Conservation (phyloP, 2,797 vertebrate species). For the Semaprochilodus insignis region DNA sequence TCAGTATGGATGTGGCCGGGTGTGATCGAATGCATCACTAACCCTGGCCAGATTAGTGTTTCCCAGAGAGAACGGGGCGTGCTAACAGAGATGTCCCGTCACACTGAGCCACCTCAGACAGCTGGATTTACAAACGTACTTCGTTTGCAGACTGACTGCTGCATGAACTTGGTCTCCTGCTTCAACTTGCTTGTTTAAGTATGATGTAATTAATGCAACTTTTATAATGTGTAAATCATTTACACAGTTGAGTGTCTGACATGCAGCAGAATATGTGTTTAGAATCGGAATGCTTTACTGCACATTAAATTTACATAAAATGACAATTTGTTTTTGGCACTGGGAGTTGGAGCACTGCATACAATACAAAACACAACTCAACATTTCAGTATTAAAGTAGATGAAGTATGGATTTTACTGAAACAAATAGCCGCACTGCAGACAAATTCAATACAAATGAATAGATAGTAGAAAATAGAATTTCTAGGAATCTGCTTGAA, state of each 20-base stretch:
- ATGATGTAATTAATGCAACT: background rate
- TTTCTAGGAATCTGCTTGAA: too few relatives aligned
- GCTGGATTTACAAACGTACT: background rate
- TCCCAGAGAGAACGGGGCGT: background rate
- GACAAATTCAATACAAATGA: background rate
- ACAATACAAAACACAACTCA: background rate
- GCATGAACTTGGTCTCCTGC: background rate
- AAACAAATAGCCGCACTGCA: background rate
- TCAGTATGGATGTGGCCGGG: constrained; percentile 1
- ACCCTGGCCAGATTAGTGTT: background rate
- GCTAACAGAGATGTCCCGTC: background rate
- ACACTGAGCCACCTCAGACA: background rate
- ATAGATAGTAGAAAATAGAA: background rate
- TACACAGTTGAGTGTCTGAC: background rate
- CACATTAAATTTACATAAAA: background rate
- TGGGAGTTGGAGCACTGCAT: background rate
- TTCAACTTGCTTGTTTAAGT: too few relatives aligned
- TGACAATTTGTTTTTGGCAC: background rate
- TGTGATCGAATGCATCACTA: constrained; percentile 19
- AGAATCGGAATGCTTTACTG: background rate
- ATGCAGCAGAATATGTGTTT: background rate
- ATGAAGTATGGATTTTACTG: background rate
- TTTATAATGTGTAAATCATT: background rate
- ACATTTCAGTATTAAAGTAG: background rate
- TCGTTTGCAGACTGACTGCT: constrained; percentile 3